Conservation (phyloP, 1,140 invertebrate species). For the Paracyclopina nana region DNA sequence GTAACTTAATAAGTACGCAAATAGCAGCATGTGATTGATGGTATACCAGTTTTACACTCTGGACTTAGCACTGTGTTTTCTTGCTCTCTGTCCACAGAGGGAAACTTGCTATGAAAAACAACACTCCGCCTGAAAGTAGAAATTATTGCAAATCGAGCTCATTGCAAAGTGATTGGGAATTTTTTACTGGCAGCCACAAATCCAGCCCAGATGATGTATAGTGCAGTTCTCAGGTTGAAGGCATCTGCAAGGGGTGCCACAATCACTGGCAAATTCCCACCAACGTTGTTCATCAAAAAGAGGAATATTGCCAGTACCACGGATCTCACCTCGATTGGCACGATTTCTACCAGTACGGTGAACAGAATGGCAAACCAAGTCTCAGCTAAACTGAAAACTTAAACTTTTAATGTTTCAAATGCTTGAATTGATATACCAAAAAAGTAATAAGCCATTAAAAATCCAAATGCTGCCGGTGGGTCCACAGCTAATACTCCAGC, state of each 20-base stretch:
- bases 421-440: constrained; percentile 19
- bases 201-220: constrained; percentile 67
- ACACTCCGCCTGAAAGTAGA: not conserved
- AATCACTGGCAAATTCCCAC: constrained; percentile 69
- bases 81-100: not conserved
- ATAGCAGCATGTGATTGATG: too few species aligned
- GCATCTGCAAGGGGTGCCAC: constrained; percentile 58
- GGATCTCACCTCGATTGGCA: constrained; percentile 52
- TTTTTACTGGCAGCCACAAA: constrained; percentile 6
- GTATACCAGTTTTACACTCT: too few species aligned
- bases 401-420: not conserved
- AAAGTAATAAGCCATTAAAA: constrained; percentile 2
- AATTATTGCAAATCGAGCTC: not conserved
- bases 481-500: constrained; percentile 67
- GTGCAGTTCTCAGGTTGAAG: constrained; percentile 54
- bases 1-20: too few species aligned
- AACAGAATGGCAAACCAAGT: constrained; percentile 84
- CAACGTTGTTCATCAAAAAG: constrained; percentile 77
- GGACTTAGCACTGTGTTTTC: too few species aligned
- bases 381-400: constrained; percentile 27
- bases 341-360: constrained; percentile 66
- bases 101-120: not conserved
- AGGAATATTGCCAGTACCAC: constrained; percentile 63
- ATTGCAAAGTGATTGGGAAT: not conserved
- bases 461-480: not conserved